Evolutionary conservation across 2,797 vertebrate species (phyloP).

Genomic region (Channallabes apus): DNA sequence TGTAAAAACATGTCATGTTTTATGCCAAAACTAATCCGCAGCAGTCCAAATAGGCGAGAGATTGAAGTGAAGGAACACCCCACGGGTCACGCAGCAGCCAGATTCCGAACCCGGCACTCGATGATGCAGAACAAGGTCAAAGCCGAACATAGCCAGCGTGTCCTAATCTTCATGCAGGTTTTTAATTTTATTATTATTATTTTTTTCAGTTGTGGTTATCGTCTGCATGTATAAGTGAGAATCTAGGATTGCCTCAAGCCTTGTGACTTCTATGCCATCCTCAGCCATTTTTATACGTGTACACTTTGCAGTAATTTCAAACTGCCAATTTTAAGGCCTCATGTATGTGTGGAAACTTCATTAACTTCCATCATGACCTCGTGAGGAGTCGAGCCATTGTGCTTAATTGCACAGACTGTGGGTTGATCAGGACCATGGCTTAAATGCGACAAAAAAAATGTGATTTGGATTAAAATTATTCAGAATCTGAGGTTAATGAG

Average conservation of each 20-base stretch:
- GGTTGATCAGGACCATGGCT: constrained; percentile 16
- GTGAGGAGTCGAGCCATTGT: background rate
- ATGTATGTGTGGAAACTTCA: constrained; percentile 20
- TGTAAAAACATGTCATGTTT: constrained; percentile 41
- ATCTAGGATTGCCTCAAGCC: constrained; percentile 44
- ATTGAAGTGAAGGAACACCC: constrained; percentile 35
- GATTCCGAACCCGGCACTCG: constrained; percentile 31
- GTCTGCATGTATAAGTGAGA: constrained; percentile 47
- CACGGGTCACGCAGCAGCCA: constrained; percentile 16
- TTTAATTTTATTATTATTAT: background rate
- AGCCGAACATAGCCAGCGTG: constrained; percentile 35
- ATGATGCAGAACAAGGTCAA: constrained; percentile 48
- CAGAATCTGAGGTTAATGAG: constrained; percentile 30
- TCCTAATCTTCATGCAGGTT: constrained; percentile 47
- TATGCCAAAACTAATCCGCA: constrained; percentile 51
- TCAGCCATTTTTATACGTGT: constrained; percentile 13
- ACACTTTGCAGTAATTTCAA: constrained; percentile 17
- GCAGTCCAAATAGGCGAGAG: constrained; percentile 45
- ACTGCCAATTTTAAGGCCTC: constrained; percentile 15
- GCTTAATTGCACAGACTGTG: constrained; percentile 13
- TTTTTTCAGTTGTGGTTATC: constrained; percentile 28
- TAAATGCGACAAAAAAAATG: constrained; percentile 13
- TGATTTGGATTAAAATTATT: constrained; percentile 30
- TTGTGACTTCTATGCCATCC: constrained; percentile 36
- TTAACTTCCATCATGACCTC: constrained; percentile 23